Percentiles rank a stretch among this genome's conserved stretches.
Conservation (phyloP, 2,113 vertebrate genomes). For the Ceyx margarethae region DNA sequence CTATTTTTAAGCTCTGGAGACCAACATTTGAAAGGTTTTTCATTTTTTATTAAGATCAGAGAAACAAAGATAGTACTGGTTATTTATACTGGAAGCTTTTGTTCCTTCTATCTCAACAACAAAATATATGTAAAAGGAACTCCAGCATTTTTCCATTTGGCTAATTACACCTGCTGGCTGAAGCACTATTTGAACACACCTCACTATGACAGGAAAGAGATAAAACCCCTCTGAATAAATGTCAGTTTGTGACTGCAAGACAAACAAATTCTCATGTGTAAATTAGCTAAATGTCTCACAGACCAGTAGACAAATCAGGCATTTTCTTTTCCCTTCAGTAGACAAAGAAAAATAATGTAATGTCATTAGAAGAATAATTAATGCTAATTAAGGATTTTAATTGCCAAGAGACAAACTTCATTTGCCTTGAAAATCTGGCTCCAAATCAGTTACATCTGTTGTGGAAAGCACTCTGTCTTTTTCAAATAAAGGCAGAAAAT, state of each 20-base stretch:
- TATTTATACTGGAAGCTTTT: neutral
- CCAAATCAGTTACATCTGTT: slow-evolving; percentile 27
- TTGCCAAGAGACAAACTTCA: slow-evolving; percentile 12
- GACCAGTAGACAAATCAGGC: neutral
- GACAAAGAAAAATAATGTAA: neutral
- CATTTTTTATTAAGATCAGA: neutral
- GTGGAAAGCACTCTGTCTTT: neutral
- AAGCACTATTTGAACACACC: neutral
- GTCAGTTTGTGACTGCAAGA: neutral
- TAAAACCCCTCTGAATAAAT: neutral
- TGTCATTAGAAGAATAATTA: slow-evolving; percentile 37
- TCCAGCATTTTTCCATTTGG: neutral
- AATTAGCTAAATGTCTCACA: neutral
- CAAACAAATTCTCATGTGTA: slow-evolving; percentile 3
- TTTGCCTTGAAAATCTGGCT: neutral
- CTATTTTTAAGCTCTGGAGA: neutral
- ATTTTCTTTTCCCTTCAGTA: neutral
- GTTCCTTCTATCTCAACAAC: neutral
- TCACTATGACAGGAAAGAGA: neutral
- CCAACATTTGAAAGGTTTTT: neutral
- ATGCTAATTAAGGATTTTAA: slow-evolving; percentile 29
- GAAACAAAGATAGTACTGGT: neutral
- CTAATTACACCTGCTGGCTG: neutral
- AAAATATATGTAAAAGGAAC: neutral
- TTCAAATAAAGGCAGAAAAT: neutral